These are phyloP conservation scores for Takifugu bimaculatus DNA, from an alignment of 2,113 vertebrate species.

Conservation along the genomic window DNA sequence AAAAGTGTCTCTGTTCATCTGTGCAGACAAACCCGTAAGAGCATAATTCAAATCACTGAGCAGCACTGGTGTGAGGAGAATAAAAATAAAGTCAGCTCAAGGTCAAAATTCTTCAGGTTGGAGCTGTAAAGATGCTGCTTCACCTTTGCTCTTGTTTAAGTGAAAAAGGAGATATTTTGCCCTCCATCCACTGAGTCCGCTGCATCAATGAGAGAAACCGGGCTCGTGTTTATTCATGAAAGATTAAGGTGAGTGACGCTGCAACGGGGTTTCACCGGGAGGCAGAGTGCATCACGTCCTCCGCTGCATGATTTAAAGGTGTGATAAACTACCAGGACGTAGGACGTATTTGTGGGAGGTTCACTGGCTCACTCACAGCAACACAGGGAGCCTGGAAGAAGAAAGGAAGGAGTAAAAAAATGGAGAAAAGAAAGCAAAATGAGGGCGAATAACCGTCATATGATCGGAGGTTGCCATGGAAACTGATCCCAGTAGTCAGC, in stretches of 20 bases:
- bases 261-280: constrained; percentile 17
- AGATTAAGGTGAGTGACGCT: constrained; percentile 34
- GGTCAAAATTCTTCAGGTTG: constrained; percentile 46
- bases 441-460: constrained; percentile 72
- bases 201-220: neutral
- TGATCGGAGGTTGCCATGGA: constrained; percentile 76
- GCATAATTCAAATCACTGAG: too few relatives aligned
- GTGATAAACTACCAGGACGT: constrained; percentile 26
- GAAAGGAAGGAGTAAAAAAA: neutral
- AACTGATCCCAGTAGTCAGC: constrained; percentile 79
- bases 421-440: constrained; percentile 21
- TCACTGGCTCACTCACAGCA: constrained; percentile 35
- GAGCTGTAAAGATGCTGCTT: constrained; percentile 15
- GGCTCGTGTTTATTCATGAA: constrained; percentile 5
- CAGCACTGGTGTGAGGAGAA: neutral
- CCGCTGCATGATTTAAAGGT: constrained; percentile 49
- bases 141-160: neutral
- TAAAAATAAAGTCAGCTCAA: constrained; percentile 40
- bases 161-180: neutral
- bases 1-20: too few relatives aligned
- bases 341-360: constrained; percentile 6
- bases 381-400: constrained; percentile 13
- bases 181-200: neutral
- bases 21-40: too few relatives aligned
- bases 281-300: constrained; percentile 10